Evolutionary conservation across 2,113 vertebrate genomes (phyloP).

Genomic region (Otocyon megalotis): DNA sequence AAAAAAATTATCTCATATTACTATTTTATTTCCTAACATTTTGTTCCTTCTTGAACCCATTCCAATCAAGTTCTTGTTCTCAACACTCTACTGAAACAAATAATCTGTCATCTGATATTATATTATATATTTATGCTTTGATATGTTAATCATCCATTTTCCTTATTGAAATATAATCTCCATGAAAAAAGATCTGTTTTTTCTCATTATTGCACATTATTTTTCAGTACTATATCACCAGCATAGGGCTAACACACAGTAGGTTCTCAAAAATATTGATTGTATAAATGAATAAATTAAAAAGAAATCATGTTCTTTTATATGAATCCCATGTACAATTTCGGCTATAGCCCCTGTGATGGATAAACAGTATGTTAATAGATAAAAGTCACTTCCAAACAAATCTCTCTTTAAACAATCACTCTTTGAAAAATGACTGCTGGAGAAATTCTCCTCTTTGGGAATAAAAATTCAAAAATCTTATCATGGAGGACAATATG

Average conservation of each 20-base stretch:
- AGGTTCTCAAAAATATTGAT: neutral
- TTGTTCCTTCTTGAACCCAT: neutral
- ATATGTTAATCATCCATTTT: neutral
- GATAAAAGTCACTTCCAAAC: neutral
- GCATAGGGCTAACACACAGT: neutral
- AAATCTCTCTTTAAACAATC: conserved; percentile 9
- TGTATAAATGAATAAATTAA: neutral
- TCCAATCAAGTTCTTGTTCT: neutral
- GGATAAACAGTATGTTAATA: neutral
- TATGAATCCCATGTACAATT: neutral
- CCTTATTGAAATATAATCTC: conserved; percentile 3
- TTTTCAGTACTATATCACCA: neutral
- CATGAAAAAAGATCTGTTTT: neutral
- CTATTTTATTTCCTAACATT: neutral
- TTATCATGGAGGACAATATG: neutral
- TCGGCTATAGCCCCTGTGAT: neutral
- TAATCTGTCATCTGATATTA: neutral
- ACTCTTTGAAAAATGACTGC: neutral
- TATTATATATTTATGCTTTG: neutral
- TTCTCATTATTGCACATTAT: neutral
- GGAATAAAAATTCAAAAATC: conserved; percentile 37
- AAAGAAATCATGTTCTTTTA: neutral
- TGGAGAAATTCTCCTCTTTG: neutral
- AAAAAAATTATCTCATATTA: neutral
- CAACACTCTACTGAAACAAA: neutral